Conservation (phyloP, 2,888 invertebrate species). For the Oligia latruncula region DNA sequence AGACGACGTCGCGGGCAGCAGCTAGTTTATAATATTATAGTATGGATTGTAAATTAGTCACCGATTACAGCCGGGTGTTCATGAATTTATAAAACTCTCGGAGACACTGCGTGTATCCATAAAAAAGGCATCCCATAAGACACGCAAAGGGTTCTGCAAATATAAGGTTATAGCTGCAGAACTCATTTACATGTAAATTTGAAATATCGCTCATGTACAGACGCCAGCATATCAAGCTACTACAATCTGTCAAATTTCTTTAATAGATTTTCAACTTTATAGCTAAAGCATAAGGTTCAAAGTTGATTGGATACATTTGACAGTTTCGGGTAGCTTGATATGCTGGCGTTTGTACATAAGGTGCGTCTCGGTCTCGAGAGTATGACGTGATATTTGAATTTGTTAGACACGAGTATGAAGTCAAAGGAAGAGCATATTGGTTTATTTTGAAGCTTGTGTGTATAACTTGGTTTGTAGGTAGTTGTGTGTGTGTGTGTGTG, state of each 20-base stretch:
- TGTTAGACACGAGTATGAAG: not conserved
- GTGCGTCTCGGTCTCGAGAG: not conserved
- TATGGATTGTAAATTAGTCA: not conserved
- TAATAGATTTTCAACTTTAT: too few relatives aligned
- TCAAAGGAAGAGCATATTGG: constrained; percentile 7
- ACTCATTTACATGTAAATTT: constrained; percentile 30
- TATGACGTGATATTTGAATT: constrained; percentile 9
- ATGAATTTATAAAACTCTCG: not conserved
- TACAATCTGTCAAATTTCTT: too few relatives aligned
- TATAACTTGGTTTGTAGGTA: not conserved
- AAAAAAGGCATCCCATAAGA: not conserved
- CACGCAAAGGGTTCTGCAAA: not conserved
- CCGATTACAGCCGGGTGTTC: not conserved
- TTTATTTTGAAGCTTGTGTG: constrained; percentile 1
- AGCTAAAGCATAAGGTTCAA: too few relatives aligned
- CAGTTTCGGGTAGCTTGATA: too few relatives aligned
- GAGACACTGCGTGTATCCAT: not conserved
- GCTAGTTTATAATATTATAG: too few relatives aligned
- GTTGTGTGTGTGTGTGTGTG: not conserved
- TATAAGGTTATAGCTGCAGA: not conserved
- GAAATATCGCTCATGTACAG: not conserved
- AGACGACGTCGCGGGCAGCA: too few relatives aligned
- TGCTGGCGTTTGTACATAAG: not conserved
- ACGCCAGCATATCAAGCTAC: too few relatives aligned
- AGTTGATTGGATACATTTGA: too few relatives aligned